Conservation (phyloP, 2,888 invertebrate species). For the Drosophila seclusa region DNA sequence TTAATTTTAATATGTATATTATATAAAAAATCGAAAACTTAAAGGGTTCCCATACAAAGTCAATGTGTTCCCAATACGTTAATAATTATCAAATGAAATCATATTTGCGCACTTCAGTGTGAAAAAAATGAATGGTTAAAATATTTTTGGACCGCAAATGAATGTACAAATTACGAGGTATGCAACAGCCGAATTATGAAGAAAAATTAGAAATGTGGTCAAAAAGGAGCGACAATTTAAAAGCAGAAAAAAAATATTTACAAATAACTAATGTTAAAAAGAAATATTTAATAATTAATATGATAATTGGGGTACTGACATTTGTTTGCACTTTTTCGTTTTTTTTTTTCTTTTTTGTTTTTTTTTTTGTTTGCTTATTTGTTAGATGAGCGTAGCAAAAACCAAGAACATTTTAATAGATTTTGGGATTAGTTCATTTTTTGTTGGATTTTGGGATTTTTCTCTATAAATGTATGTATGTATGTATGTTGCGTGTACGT, state of each 20-base stretch:
- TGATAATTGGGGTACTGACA: slow-evolving; percentile 31
- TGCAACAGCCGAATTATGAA: slow-evolving; percentile 55
- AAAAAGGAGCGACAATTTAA: slow-evolving; percentile 67
- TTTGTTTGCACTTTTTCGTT: slow-evolving; percentile 58
- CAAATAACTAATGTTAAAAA: slow-evolving; percentile 66
- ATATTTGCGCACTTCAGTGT: slow-evolving; percentile 54
- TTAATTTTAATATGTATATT: slow-evolving; percentile 50
- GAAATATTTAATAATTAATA: slow-evolving; percentile 41
- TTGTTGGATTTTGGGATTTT: slow-evolving; percentile 14
- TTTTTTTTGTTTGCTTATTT: slow-evolving; percentile 47
- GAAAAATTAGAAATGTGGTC: slow-evolving; percentile 25
- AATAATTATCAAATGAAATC: slow-evolving; percentile 44
- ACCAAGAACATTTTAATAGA: slow-evolving; percentile 43
- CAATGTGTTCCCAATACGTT: slow-evolving; percentile 22
- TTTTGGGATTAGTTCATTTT: slow-evolving; percentile 35
- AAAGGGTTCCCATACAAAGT: slow-evolving; percentile 52
- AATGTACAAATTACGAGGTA: slow-evolving; percentile 38
- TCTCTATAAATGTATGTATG: slow-evolving; percentile 12
- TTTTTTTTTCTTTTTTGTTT: slow-evolving; percentile 39
- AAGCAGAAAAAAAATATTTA: slow-evolving; percentile 72
- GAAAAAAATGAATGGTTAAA: slow-evolving; percentile 37
- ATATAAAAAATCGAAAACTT: slow-evolving; percentile 56
- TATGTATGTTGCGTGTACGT: neutral
- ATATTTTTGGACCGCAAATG: slow-evolving; percentile 43
- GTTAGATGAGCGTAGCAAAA: slow-evolving; percentile 52